A percentile compares a stretch with the other conserved stretches of the same genome.
Conservation (phyloP, 1,140 invertebrate genomes). For the Nasonia longicornis region DNA sequence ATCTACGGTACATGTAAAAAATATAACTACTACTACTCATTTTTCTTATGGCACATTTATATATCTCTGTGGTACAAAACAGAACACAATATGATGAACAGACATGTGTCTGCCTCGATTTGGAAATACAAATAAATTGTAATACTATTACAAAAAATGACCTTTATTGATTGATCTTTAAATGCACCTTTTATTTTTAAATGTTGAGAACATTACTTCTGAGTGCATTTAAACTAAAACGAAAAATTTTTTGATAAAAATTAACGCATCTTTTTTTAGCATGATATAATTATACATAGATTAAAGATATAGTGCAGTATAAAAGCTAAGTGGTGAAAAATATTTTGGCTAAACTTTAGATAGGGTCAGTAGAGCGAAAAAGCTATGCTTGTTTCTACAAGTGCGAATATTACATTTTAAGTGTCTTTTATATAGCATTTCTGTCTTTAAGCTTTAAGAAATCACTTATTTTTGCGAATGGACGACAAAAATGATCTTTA, state of each 20-base stretch:
- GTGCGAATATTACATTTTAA: constrained; percentile 34
- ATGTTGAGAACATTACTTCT: constrained; percentile 8
- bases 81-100: constrained; percentile 57
- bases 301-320: neutral
- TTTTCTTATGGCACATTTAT: constrained; percentile 69
- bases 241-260: constrained; percentile 10
- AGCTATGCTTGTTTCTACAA: constrained; percentile 8
- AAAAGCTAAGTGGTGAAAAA: neutral
- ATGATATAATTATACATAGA: neutral
- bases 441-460: constrained; percentile 28
- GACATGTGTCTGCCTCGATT: constrained; percentile 54
- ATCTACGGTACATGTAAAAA: constrained; percentile 67
- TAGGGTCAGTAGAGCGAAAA: neutral
- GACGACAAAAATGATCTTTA: constrained; percentile 24
- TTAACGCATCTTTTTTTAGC: neutral
- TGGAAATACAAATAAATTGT: constrained; percentile 47
- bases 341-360: constrained; percentile 37
- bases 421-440: constrained; percentile 21
- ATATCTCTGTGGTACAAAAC: constrained; percentile 59
- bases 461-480: constrained; percentile 38
- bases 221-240: neutral
- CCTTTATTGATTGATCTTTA: constrained; percentile 32
- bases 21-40: constrained; percentile 64
- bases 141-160: constrained; percentile 44
- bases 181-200: constrained; percentile 20